Conservation (phyloP, 2,113 vertebrate species). For the Odobenus rosmarus region DNA sequence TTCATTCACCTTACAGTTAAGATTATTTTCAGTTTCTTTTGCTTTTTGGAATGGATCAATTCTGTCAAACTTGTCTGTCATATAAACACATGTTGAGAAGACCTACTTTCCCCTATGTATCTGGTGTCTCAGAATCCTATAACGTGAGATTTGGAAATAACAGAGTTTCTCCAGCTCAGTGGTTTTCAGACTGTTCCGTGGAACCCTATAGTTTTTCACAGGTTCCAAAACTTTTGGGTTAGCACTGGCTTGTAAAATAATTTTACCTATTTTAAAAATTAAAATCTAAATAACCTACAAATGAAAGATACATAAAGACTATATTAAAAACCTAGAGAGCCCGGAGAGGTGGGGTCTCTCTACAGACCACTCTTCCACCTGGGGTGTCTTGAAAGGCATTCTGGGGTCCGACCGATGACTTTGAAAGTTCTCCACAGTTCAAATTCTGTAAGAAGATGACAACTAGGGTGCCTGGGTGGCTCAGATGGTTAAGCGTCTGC, state of each 20-base stretch:
- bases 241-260: neutral
- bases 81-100: neutral
- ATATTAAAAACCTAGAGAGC: constrained; percentile 50
- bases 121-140: neutral
- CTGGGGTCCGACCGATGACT: constrained; percentile 47
- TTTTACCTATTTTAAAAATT: neutral
- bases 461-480: no score
- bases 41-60: neutral
- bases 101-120: neutral
- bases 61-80: neutral
- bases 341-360: constrained; percentile 82
- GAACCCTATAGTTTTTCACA: neutral
- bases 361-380: constrained; percentile 75
- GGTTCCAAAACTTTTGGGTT: neutral
- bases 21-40: neutral
- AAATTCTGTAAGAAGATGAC: neutral
- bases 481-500: no score
- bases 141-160: neutral
- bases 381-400: constrained; percentile 85
- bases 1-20: neutral
- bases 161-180: neutral
- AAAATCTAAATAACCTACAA: neutral
- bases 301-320: neutral
- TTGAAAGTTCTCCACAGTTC: neutral
- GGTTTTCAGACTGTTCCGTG: neutral